Conservation (phyloP, 2,888 invertebrate species). For the Nomada lathburiana region DNA sequence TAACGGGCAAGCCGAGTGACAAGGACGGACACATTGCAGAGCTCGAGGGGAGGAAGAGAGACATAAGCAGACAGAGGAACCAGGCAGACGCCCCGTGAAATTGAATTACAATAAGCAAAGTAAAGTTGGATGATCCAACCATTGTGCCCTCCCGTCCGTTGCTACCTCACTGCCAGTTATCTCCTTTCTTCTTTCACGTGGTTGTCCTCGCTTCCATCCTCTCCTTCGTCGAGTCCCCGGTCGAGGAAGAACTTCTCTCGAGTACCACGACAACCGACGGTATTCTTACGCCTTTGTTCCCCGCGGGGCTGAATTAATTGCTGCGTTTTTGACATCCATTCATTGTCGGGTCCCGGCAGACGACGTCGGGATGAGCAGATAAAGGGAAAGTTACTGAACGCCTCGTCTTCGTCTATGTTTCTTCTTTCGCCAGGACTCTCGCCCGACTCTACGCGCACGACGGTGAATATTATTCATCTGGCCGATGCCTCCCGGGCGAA, state of each 20-base stretch:
- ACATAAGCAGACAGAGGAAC: slow-evolving; percentile 66
- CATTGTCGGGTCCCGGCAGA: slow-evolving; percentile 77
- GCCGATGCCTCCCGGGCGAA: slow-evolving; percentile 27
- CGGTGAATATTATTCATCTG: slow-evolving; percentile 64
- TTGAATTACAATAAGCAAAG: slow-evolving; percentile 83
- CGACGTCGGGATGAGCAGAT: slow-evolving; percentile 76
- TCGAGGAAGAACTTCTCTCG: slow-evolving; percentile 78
- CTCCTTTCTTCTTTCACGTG: slow-evolving; percentile 69
- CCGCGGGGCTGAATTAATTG: slow-evolving; percentile 82
- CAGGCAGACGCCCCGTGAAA: slow-evolving; percentile 78
- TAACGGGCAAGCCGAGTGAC: neutral
- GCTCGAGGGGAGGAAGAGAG: slow-evolving; percentile 34
- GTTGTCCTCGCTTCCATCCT: slow-evolving; percentile 57
- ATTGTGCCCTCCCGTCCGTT: slow-evolving; percentile 75
- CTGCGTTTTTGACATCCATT: slow-evolving; percentile 83
- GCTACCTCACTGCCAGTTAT: slow-evolving; percentile 77
- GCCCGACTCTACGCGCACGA: slow-evolving; percentile 10
- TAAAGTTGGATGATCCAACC: slow-evolving; percentile 81
- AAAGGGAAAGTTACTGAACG: slow-evolving; percentile 76
- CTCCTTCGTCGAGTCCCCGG: slow-evolving; percentile 67
- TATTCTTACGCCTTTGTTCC: slow-evolving; percentile 82
- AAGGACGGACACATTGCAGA: neutral
- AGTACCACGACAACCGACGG: slow-evolving; percentile 76
- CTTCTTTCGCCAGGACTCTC: slow-evolving; percentile 35
- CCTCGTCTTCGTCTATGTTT: slow-evolving; percentile 57